Evolutionary conservation across 2,797 vertebrate genomes (phyloP).

Genomic region (Miichthys miiuy): DNA sequence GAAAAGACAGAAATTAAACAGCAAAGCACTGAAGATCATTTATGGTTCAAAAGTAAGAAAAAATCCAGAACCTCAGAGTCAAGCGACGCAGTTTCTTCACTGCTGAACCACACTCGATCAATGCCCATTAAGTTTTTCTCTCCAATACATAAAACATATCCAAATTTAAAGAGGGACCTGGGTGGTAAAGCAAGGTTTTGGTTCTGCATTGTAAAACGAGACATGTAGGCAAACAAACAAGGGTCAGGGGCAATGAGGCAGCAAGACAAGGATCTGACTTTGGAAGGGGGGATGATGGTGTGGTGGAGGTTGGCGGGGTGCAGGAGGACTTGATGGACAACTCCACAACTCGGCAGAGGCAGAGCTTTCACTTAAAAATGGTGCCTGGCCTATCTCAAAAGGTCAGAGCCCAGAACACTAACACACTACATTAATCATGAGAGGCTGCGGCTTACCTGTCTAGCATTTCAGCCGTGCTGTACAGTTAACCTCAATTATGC

Average conservation of each 20-base stretch:
- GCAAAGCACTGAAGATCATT: neutral
- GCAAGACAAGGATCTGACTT: slow-evolving; percentile 80
- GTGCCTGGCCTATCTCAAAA: slow-evolving; percentile 89
- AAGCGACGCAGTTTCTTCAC: neutral
- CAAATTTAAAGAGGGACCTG: slow-evolving; percentile 21
- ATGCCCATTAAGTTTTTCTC: slow-evolving; percentile 18
- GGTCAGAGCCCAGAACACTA: slow-evolving; percentile 84
- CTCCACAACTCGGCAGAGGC: slow-evolving; percentile 80
- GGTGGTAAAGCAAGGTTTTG: slow-evolving; percentile 54
- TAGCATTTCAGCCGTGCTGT: slow-evolving; percentile 82
- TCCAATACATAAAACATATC: slow-evolving; percentile 29
- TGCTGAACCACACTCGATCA: slow-evolving; percentile 5
- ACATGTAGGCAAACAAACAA: slow-evolving; percentile 82
- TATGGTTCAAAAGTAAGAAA: neutral
- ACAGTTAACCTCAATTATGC: slow-evolving; percentile 87
- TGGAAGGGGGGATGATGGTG: slow-evolving; percentile 31
- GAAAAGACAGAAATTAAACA: slow-evolving; percentile 2
- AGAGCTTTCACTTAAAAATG: slow-evolving; percentile 89
- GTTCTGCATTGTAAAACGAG: slow-evolving; percentile 76
- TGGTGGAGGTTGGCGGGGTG: slow-evolving; percentile 48
- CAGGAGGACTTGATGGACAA: slow-evolving; percentile 84
- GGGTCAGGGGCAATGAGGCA: slow-evolving; percentile 74
- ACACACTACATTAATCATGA: slow-evolving; percentile 88
- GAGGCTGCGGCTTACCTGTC: slow-evolving; percentile 84
- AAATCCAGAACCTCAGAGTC: neutral